Percentiles rank a stretch among this genome's conserved stretches.
Evolutionary conservation across 2,797 vertebrate species (phyloP).

Genomic region (Scolopax bukidnonensis): DNA sequence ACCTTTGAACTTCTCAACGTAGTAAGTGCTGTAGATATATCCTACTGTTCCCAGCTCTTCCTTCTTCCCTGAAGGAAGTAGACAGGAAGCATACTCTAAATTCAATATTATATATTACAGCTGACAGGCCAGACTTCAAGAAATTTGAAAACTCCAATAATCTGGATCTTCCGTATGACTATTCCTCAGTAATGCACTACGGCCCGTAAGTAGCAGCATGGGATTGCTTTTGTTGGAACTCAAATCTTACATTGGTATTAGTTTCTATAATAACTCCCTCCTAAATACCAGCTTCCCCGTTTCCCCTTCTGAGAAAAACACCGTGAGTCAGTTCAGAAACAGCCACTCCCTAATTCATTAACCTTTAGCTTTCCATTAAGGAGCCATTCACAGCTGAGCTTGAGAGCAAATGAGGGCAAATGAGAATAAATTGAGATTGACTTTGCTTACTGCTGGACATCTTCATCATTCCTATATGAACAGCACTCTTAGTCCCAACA

Average conservation of each 20-base stretch:
- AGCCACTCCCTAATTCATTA: not conserved
- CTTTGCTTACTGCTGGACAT: not conserved
- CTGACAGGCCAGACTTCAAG: slow-evolving; percentile 82
- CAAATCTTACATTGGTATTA: not conserved
- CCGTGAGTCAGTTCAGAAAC: not conserved
- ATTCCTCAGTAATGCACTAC: slow-evolving; percentile 90
- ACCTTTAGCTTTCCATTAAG: not conserved
- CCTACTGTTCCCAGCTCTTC: not conserved
- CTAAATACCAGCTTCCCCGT: not conserved
- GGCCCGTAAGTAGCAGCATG: slow-evolving; percentile 77
- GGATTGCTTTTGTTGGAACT: not conserved
- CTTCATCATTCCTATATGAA: not conserved
- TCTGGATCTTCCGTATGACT: slow-evolving; percentile 85
- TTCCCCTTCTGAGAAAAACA: not conserved
- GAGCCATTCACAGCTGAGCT: not conserved
- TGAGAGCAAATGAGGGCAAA: not conserved
- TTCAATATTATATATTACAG: slow-evolving; percentile 40
- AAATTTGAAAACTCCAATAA: slow-evolving; percentile 85
- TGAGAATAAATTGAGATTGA: not conserved
- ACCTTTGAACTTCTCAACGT: not conserved
- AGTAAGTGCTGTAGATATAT: not conserved
- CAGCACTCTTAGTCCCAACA: not conserved
- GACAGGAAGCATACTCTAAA: not conserved
- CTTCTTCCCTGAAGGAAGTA: not conserved
- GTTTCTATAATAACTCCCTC: not conserved